Conservation (phyloP, 2,797 vertebrate species). For the Enteromius radiatus region DNA sequence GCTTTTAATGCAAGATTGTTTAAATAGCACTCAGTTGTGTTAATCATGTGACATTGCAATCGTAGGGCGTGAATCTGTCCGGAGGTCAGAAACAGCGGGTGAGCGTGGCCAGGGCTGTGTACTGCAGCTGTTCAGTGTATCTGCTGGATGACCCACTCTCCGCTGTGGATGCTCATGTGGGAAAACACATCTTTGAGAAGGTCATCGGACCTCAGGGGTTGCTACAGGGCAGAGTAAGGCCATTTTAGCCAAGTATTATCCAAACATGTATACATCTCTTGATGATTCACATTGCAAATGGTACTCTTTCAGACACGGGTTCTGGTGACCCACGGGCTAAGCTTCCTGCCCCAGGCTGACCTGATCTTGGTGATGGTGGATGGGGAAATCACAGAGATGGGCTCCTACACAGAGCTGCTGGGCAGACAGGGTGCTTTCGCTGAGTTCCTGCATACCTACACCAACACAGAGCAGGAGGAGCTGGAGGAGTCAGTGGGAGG, state of each 20-base stretch:
- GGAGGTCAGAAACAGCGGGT: slow-evolving; percentile 96
- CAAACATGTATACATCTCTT: slow-evolving; percentile 77
- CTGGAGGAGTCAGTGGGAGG: slow-evolving; percentile 60
- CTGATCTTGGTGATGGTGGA: slow-evolving; percentile 91
- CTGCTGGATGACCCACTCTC: slow-evolving; percentile 93
- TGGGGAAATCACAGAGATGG: slow-evolving; percentile 91
- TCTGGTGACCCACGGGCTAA: slow-evolving; percentile 88
- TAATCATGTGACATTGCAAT: neutral
- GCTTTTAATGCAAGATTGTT: neutral
- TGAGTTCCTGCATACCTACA: slow-evolving; percentile 87
- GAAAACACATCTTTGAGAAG: slow-evolving; percentile 94
- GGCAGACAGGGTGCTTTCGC: slow-evolving; percentile 82
- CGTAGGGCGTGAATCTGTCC: slow-evolving; percentile 93
- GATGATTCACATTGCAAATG: neutral
- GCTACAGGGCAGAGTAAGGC: slow-evolving; percentile 86
- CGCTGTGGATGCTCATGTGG: slow-evolving; percentile 95
- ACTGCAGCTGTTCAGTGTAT: slow-evolving; percentile 86
- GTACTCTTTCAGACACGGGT: slow-evolving; percentile 78
- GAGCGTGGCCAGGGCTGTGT: slow-evolving; percentile 91
- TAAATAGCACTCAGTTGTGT: neutral
- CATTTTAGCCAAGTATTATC: neutral
- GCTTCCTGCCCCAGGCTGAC: slow-evolving; percentile 87
- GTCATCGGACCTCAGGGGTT: slow-evolving; percentile 92
- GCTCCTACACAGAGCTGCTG: slow-evolving; percentile 90
- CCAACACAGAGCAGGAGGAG: slow-evolving; percentile 78